Evolutionary conservation across 2,888 invertebrate species (phyloP).

Genomic region (Ormyrus labotus): DNA sequence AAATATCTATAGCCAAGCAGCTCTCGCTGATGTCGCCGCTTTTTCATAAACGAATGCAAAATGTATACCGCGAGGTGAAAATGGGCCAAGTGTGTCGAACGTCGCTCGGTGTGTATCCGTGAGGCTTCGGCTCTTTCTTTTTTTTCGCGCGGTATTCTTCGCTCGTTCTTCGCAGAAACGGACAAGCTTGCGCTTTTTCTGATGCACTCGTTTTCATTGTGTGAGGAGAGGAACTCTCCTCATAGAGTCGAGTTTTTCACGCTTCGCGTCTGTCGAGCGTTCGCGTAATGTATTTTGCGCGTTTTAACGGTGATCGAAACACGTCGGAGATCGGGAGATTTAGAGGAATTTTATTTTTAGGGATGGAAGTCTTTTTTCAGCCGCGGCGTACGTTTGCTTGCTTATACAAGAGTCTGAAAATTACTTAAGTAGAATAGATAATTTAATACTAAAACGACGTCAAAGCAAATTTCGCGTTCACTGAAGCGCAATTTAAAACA

Average conservation of each 20-base stretch:
- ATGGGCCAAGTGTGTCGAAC: constrained; percentile 32
- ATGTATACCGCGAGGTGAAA: constrained; percentile 16
- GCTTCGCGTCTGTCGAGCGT: not conserved
- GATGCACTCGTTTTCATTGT: not conserved
- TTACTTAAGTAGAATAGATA: too few species aligned
- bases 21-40: not conserved
- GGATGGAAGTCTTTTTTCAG: not conserved
- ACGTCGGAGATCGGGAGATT: not conserved
- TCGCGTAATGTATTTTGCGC: constrained; percentile 37
- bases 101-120: not conserved
- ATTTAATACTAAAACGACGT: too few species aligned
- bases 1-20: constrained; percentile 4
- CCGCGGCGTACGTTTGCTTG: not conserved
- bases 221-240: too few species aligned
- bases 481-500: too few species aligned
- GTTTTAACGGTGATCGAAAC: not conserved
- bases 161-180: not conserved
- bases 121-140: not conserved
- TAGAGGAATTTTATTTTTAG: not conserved
- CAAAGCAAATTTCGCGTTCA: too few species aligned
- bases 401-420: not conserved
- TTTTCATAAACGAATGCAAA: constrained; percentile 39
- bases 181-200: constrained; percentile 33
- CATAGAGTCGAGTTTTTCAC: constrained; percentile 3
- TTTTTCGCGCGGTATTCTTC: constrained; percentile 1